These are phyloP conservation scores for Phoxinus dragarum DNA, from an alignment of 2,797 vertebrate genomes.

Conservation along the genomic window DNA sequence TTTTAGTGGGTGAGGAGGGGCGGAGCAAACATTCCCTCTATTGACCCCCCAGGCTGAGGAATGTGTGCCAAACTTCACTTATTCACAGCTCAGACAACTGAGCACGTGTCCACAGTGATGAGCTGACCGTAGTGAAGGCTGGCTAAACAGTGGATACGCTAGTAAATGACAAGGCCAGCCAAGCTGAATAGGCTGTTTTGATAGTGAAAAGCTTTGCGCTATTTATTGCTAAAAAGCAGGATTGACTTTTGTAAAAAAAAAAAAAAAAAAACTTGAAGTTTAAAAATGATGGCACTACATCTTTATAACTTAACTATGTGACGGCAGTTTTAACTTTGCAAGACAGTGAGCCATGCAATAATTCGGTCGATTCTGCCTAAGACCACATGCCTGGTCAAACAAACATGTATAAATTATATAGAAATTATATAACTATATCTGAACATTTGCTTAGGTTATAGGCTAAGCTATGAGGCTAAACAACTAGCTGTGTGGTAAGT, in stretches of 20 bases:
- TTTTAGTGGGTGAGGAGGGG: slow-evolving; percentile 45
- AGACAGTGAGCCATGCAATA: not conserved
- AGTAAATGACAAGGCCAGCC: not conserved
- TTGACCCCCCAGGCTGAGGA: slow-evolving; percentile 61
- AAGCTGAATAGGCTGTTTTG: not conserved
- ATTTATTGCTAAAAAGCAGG: not conserved
- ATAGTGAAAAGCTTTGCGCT: slow-evolving; percentile 2
- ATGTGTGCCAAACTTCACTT: slow-evolving; percentile 61
- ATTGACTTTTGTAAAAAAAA: not conserved
- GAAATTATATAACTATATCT: not conserved
- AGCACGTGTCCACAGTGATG: slow-evolving; percentile 48
- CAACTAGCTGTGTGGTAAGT: not conserved
- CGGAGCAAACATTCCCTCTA: slow-evolving; percentile 55
- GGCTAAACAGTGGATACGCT: slow-evolving; percentile 1
- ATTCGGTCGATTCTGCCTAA: not conserved
- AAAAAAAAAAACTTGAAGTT: not conserved
- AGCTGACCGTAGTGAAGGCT: not conserved
- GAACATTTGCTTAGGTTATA: not conserved
- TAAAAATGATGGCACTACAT: not conserved
- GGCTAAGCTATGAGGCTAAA: not conserved
- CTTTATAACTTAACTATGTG: not conserved
- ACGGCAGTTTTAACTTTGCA: not conserved
- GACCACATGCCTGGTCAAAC: not conserved
- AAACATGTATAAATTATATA: not conserved
- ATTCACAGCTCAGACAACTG: slow-evolving; percentile 55